These are phyloP conservation scores for Melopsittacus undulatus DNA, from an alignment of 2,797 vertebrate species.

Conservation along the genomic window DNA sequence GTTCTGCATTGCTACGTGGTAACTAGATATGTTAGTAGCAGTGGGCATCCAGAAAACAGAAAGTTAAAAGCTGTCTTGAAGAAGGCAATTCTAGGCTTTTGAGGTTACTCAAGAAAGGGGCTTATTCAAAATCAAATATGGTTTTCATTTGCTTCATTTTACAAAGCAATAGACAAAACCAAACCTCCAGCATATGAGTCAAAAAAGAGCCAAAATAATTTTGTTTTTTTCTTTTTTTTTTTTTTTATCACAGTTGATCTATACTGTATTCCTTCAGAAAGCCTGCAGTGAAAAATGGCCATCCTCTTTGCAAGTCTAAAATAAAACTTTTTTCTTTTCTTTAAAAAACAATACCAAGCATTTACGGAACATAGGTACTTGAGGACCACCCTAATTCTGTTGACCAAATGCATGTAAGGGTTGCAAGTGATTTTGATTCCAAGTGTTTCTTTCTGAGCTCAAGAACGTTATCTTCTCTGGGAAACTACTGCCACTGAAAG, in stretches of 20 bases:
- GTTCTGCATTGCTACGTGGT: neutral
- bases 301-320: neutral
- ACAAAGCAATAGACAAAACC: neutral
- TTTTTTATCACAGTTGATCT: slow-evolving; percentile 11
- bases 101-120: neutral
- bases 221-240: fast-evolving
- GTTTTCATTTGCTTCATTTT: neutral
- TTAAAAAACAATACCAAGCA: neutral
- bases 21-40: neutral
- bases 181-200: neutral
- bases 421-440: neutral
- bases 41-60: neutral
- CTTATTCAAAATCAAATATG: neutral
- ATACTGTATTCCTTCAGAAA: neutral
- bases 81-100: neutral
- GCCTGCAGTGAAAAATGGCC: neutral
- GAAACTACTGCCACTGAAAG: neutral
- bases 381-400: neutral
- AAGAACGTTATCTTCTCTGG: neutral
- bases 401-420: neutral
- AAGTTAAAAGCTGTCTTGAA: neutral
- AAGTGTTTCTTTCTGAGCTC: neutral
- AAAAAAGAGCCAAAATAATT: neutral
- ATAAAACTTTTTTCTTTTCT: neutral
- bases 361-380: neutral